These are phyloP conservation scores for Melikaiella ostensackeni DNA, from an alignment of 2,888 invertebrate genomes.

Conservation along the genomic window DNA sequence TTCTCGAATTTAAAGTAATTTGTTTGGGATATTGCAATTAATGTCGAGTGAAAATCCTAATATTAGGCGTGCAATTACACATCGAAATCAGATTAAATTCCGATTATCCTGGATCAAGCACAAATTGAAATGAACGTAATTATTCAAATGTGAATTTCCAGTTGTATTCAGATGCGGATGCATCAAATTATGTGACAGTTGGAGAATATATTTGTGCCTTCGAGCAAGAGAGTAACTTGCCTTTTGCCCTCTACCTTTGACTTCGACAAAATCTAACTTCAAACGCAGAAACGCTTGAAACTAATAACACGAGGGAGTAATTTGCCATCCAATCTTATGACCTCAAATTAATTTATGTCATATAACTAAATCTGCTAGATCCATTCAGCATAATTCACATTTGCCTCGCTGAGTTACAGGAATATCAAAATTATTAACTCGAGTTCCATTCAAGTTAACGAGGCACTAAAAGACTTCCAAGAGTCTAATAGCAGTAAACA, in stretches of 20 bases:
- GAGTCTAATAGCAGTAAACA: background rate
- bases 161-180: background rate
- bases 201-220: background rate
- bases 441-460: background rate
- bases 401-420: background rate
- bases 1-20: background rate
- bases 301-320: conserved; percentile 19
- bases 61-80: background rate
- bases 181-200: background rate
- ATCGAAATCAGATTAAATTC: conserved; percentile 1
- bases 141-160: background rate
- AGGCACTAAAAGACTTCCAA: background rate
- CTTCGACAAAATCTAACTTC: background rate
- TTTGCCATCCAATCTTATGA: background rate
- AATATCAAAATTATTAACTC: background rate
- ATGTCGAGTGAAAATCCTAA: background rate
- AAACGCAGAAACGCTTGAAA: background rate
- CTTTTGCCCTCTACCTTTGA: conserved; percentile 4
- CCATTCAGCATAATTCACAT: background rate
- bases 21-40: background rate
- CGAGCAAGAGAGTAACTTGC: background rate
- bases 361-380: conserved; percentile 12
- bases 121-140: background rate
- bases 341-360: conserved; percentile 19
- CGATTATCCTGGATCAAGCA: background rate